A percentile compares a stretch with the other conserved stretches of the same genome.
Conservation (phyloP, 2,113 vertebrate species). For the Girardinichthys multiradiatus region DNA sequence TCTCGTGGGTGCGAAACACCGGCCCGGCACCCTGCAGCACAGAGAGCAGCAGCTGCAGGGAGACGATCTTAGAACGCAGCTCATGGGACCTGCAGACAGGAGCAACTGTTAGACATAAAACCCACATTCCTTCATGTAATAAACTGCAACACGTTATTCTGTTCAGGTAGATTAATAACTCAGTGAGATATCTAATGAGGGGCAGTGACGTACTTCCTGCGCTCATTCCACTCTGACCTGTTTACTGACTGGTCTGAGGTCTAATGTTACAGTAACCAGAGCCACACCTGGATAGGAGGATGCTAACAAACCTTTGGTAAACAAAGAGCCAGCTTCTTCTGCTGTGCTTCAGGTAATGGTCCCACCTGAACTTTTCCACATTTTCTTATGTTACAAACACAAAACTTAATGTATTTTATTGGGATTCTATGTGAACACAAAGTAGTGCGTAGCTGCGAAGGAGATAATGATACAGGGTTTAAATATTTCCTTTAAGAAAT, state of each 20-base stretch:
- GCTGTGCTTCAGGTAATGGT: too few species aligned
- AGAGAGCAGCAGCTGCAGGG: conserved; percentile 93
- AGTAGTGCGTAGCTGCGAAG: too few species aligned
- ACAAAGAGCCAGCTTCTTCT: too few species aligned
- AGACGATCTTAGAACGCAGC: conserved; percentile 94
- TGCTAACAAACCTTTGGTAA: conserved; percentile 21
- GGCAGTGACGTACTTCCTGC: conserved; percentile 15
- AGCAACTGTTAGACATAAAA: neutral
- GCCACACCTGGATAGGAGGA: conserved; percentile 34
- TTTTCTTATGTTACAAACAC: too few species aligned
- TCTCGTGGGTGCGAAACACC: conserved; percentile 94
- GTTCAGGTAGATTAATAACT: neutral
- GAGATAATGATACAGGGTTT: too few species aligned
- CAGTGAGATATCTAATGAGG: conserved; percentile 11
- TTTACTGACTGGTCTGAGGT: conserved; percentile 19
- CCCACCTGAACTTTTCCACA: too few species aligned
- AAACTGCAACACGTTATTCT: neutral
- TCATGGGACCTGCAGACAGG: conserved; percentile 89
- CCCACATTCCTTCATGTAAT: neutral
- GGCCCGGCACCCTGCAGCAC: conserved; percentile 95
- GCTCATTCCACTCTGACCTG: conserved; percentile 46
- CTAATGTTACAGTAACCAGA: conserved; percentile 66
- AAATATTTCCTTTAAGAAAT: too few species aligned
- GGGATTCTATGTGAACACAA: too few species aligned
- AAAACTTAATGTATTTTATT: too few species aligned